phyloP scores from a whole-genome alignment of 2,888 invertebrate genomes.

The Ellobium chinense region DNA sequence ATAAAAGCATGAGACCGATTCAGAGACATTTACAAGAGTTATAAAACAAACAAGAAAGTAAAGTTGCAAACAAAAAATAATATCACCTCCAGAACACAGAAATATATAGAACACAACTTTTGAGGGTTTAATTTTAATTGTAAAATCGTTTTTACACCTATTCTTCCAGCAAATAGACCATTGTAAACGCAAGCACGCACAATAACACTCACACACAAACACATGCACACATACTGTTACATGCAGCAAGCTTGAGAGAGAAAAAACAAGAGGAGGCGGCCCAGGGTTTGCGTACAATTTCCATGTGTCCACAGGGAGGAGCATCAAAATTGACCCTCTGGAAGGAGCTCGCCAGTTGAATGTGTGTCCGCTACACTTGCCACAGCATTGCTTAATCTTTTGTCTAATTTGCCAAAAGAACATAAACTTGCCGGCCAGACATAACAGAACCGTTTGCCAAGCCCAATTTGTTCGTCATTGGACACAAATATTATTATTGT shows the following conservation, averaged over 20 bases:
- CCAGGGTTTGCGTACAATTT: not conserved
- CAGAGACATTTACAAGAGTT: too few relatives aligned
- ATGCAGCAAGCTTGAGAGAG: not conserved
- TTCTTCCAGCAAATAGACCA: too few relatives aligned
- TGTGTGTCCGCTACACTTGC: constrained; percentile 8
- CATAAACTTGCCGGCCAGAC: constrained; percentile 26
- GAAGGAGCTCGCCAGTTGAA: not conserved
- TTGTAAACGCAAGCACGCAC: too few relatives aligned
- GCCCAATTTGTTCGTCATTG: constrained; percentile 25
- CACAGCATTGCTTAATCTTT: constrained; percentile 11
- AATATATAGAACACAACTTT: too few relatives aligned
- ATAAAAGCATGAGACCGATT: too few relatives aligned
- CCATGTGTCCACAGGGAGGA: not conserved
- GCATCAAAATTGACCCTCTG: not conserved
- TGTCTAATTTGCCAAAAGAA: constrained; percentile 33
- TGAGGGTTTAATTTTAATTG: too few relatives aligned
- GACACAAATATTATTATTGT: constrained; percentile 37
- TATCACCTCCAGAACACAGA: too few relatives aligned
- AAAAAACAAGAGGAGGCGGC: not conserved
- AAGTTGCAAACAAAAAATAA: too few relatives aligned
- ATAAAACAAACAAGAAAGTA: too few relatives aligned
- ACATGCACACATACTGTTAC: not conserved
- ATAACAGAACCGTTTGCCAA: constrained; percentile 25
- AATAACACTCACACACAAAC: too few relatives aligned
- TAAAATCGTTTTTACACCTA: too few relatives aligned